Evolutionary conservation across 2,888 invertebrate genomes (phyloP).

Genomic region (Cybosia mesomella): DNA sequence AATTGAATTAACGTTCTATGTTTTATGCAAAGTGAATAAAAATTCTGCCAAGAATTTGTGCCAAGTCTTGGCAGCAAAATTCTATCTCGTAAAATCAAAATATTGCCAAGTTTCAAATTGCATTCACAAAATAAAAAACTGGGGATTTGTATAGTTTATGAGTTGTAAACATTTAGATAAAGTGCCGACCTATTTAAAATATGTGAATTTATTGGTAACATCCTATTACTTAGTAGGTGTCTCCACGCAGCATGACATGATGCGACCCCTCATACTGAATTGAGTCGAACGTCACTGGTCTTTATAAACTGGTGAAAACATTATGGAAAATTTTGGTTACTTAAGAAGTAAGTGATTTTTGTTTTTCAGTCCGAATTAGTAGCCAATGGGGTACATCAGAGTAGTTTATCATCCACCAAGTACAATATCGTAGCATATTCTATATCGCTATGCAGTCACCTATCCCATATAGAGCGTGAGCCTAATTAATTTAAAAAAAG

Average conservation of each 20-base stretch:
- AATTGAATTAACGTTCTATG: conserved; percentile 1
- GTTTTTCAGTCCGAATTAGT: not conserved
- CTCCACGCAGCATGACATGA: not conserved
- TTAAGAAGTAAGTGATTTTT: not conserved
- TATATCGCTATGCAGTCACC: no score
- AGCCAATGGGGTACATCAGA: not conserved
- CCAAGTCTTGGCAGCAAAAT: conserved; percentile 64
- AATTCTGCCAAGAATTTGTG: conserved; percentile 64
- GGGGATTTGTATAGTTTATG: conserved; percentile 1
- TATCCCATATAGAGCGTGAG: no score
- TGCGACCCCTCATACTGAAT: not conserved
- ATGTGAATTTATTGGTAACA: not conserved
- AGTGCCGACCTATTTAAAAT: not conserved
- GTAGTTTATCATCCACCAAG: not conserved
- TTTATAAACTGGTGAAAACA: no score
- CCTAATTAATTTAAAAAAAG: no score
- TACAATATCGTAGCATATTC: not conserved
- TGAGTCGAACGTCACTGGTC: not conserved
- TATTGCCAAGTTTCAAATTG: conserved; percentile 50
- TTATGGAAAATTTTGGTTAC: no score
- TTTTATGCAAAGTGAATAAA: conserved; percentile 60
- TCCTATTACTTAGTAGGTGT: not conserved
- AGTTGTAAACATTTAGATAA: not conserved
- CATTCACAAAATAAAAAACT: conserved; percentile 28
- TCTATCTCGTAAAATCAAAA: conserved; percentile 48